Percentiles rank a stretch among this genome's conserved stretches.
Conservation (phyloP, 2,113 vertebrate genomes). For the Crotalus helleri region DNA sequence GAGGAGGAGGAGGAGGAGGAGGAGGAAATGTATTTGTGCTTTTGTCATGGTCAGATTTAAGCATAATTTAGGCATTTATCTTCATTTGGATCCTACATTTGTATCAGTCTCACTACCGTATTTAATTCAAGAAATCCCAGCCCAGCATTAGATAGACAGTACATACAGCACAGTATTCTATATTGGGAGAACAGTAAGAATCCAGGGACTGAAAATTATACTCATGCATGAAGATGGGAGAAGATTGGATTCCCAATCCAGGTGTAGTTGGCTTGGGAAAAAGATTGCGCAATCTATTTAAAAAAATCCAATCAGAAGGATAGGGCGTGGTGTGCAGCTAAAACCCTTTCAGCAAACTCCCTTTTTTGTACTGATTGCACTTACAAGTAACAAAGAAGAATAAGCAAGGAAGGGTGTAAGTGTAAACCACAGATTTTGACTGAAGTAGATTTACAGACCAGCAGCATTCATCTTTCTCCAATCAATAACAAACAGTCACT, state of each 20-base stretch:
- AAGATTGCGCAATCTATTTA: not conserved
- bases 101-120: not conserved
- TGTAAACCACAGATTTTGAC: not conserved
- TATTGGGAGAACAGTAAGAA: not conserved
- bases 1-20: rapidly evolving
- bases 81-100: not conserved
- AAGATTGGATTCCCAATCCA: not conserved
- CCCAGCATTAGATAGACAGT: not conserved
- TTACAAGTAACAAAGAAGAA: not conserved
- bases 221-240: not conserved
- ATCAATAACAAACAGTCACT: not conserved
- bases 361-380: not conserved
- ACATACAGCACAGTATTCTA: not conserved
- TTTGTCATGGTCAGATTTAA: not conserved
- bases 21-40: not conserved
- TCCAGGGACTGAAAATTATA: not conserved
- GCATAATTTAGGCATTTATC: not conserved
- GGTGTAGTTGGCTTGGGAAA: not conserved
- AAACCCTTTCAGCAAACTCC: not conserved
- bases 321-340: not conserved
- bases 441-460: not conserved
- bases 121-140: not conserved
- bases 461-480: not conserved
- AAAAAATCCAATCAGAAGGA: not conserved
- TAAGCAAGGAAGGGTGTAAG: not conserved